Percentiles rank a stretch among this genome's conserved stretches.
phyloP scores from a whole-genome alignment of 2,888 invertebrate species.

The Leuctra nigra region DNA sequence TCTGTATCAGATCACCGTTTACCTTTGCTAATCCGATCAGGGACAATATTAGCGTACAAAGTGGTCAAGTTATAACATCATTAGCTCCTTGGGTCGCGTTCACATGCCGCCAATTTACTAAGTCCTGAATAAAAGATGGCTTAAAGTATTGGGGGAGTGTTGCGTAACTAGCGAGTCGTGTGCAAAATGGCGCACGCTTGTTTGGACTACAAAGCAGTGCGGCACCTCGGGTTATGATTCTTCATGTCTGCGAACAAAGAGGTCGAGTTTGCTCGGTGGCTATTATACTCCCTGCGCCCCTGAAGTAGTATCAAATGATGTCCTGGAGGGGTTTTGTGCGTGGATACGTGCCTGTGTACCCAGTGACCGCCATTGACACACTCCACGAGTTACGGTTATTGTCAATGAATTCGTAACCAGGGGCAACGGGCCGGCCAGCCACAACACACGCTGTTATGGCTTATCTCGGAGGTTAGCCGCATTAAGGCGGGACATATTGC shows the following conservation, averaged over 20 bases:
- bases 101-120: background rate
- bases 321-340: constrained; percentile 1
- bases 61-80: background rate
- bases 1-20: too few relatives aligned
- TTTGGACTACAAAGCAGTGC: too few relatives aligned
- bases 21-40: too few relatives aligned
- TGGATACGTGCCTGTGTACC: background rate
- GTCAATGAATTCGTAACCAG: background rate
- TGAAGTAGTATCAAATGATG: background rate
- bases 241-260: background rate
- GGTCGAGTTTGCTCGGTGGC: background rate
- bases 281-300: background rate
- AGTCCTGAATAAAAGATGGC: constrained; percentile 4
- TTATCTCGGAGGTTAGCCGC: too few relatives aligned
- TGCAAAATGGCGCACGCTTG: too few relatives aligned
- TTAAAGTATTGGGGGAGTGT: background rate
- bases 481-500: too few relatives aligned
- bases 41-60: too few relatives aligned
- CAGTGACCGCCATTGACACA: background rate
- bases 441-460: too few relatives aligned
- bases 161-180: background rate
- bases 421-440: background rate
- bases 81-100: constrained; percentile 2
- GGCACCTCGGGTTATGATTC: too few relatives aligned
- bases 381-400: background rate